Percentiles rank a stretch among this genome's conserved stretches.
phyloP scores from a whole-genome alignment of 2,113 vertebrate species.

The Tragelaphus imberbis region DNA sequence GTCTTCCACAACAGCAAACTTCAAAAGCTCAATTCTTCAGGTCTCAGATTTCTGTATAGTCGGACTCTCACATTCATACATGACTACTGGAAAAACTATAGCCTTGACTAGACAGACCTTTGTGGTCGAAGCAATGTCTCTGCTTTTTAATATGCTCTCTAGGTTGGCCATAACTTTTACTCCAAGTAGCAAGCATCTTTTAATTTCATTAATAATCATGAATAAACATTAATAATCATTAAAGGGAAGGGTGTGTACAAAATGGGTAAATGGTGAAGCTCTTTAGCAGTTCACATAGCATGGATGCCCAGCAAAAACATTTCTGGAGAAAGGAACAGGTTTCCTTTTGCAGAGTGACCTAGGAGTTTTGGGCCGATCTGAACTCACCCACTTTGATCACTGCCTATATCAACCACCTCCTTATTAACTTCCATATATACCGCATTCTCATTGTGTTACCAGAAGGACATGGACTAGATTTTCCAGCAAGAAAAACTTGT shows the following conservation, averaged over 20 bases:
- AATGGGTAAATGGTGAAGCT: not conserved
- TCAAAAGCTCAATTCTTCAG: not conserved
- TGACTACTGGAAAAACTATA: not conserved
- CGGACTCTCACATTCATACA: not conserved
- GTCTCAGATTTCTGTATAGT: not conserved
- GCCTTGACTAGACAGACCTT: not conserved
- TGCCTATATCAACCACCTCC: not conserved
- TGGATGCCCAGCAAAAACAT: not conserved
- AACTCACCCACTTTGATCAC: not conserved
- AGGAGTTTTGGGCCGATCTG: fast-evolving
- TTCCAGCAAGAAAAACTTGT: not conserved
- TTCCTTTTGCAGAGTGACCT: too few relatives aligned
- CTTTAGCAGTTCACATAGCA: not conserved
- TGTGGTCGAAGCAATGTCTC: not conserved
- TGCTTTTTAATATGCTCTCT: not conserved
- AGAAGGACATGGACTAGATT: not conserved
- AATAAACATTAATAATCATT: not conserved
- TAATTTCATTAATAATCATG: not conserved
- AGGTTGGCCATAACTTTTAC: not conserved
- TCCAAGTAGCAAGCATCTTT: not conserved
- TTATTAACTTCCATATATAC: not conserved
- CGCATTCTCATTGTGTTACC: not conserved
- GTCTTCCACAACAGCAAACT: not conserved
- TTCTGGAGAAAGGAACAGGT: not conserved
- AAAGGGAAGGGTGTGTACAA: not conserved